Evolutionary conservation across 2,888 invertebrate genomes (phyloP).

Genomic region (Leptinotarsa tumamoca): DNA sequence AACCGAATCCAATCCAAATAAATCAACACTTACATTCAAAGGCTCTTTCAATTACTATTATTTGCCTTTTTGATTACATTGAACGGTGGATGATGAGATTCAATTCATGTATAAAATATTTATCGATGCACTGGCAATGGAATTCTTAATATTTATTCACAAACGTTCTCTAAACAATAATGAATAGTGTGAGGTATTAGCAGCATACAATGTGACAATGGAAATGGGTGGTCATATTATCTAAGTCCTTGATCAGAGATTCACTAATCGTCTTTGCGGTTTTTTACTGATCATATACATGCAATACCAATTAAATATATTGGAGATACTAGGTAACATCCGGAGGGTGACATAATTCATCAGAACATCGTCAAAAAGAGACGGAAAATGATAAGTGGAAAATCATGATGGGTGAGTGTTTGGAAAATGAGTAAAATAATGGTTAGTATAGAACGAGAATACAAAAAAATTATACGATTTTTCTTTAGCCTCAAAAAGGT

Average conservation of each 20-base stretch:
- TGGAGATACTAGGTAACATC: no score
- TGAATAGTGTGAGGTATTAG: background rate
- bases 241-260: background rate
- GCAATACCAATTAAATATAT: no score
- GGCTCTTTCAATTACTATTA: background rate
- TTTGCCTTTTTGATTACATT: background rate
- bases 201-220: background rate
- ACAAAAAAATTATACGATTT: no score
- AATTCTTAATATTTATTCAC: background rate
- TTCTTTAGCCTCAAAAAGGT: no score
- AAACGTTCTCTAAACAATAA: background rate
- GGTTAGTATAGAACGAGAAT: no score
- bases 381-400: no score
- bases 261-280: background rate
- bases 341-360: no score
- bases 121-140: background rate
- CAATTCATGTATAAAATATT: background rate
- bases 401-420: no score
- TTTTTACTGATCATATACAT: background rate
- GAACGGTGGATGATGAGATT: background rate
- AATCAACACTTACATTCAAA: background rate
- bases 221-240: background rate
- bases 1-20: conserved; percentile 1
- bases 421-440: no score
- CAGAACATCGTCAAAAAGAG: no score